These are phyloP conservation scores for Paramormyrops hopkinsi DNA, from an alignment of 2,797 vertebrate genomes.

Conservation along the genomic window DNA sequence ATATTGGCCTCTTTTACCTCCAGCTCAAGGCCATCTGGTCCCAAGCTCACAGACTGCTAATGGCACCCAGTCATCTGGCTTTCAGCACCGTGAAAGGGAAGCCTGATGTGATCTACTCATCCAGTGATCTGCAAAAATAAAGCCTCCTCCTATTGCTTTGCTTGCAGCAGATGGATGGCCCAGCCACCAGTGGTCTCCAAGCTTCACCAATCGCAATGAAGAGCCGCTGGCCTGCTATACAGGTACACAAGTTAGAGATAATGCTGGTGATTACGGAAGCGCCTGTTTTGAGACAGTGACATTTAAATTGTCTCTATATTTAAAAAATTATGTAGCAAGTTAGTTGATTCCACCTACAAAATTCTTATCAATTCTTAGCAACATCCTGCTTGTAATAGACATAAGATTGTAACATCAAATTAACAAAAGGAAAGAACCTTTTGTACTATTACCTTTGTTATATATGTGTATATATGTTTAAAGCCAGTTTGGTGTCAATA, in stretches of 20 bases:
- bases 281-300: not conserved
- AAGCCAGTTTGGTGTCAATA: not conserved
- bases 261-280: not conserved
- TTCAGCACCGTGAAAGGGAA: not conserved
- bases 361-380: not conserved
- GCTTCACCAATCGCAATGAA: not conserved
- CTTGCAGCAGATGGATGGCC: not conserved
- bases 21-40: conserved; percentile 1
- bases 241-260: not conserved
- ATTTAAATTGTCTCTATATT: not conserved
- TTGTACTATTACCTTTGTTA: not conserved
- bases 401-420: not conserved
- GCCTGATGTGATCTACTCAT: not conserved
- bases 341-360: not conserved
- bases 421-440: not conserved
- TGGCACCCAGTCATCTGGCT: conserved; percentile 34
- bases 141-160: not conserved
- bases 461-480: not conserved
- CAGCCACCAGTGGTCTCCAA: not conserved
- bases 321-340: not conserved
- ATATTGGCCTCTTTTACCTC: not conserved
- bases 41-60: not conserved
- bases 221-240: not conserved
- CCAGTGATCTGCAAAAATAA: not conserved
- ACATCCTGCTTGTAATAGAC: not conserved